Base-by-base conservation (phyloP, 2,113 vertebrate genomes). In the Phocoena phocoena region DNA sequence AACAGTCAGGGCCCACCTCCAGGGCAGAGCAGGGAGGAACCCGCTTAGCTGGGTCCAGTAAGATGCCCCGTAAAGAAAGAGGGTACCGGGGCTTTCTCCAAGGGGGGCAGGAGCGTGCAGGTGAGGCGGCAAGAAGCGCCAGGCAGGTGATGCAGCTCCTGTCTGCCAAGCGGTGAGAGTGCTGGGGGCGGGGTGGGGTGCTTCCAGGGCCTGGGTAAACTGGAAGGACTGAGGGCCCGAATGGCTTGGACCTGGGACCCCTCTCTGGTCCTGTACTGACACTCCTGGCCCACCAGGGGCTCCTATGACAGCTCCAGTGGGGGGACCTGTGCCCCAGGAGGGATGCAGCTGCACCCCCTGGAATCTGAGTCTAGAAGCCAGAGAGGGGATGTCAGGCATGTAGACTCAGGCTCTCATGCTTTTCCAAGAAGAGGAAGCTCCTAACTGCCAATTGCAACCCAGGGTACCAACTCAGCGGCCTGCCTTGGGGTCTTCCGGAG, bases 51-150 rank as follows among this genome's bases (percentile, higher is more conserved):
- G 25, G 23, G 11, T 28, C 53, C 17, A 9, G 9, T 12, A 41
- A 50, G 36, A 73, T 1, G 17, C 6, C 25, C 31, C 6, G 0
- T 28, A 36, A 74, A n/a, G 63, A 44, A 71, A 33, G 62, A 1
- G 2, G 7, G 1, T 14, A 50, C 36, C 28, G 44, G 58, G n/a
- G 53, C 41, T 44, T 76, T 20, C 79, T 58, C 62, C 4, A 6
- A 1, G 2, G 63, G 15, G 25, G 3, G 0, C 2, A 50, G 38
- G 60, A 17, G 13, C 12, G 6, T 28, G 60, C 2, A 50, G 68
- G 33, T 1, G 26, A 47, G 70, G 53, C 36, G 20, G 17, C 4
- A 2, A 53, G 26, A 44, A 38, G 47, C 20, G 44, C 15, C 33
- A 31, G 73, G 36, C 31, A 21, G 74, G 44, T 31, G 33, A 26